These are phyloP conservation scores for Latrodectus hesperus DNA, from an alignment of 2,888 invertebrate genomes.

Conservation along the genomic window DNA sequence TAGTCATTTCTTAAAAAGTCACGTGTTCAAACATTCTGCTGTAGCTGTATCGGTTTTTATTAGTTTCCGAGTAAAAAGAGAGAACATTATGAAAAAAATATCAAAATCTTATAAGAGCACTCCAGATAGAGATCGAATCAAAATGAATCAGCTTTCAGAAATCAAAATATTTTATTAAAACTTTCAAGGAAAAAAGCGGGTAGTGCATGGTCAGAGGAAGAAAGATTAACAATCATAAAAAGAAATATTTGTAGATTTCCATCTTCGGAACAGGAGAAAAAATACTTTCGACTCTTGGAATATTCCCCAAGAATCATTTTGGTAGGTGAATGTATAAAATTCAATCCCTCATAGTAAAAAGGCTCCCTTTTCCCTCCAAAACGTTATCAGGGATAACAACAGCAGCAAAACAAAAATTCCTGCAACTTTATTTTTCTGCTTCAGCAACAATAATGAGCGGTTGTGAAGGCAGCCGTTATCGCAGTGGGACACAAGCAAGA, in stretches of 20 bases:
- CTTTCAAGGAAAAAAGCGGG: neutral
- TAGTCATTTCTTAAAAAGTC: neutral
- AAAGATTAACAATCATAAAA: constrained; percentile 35
- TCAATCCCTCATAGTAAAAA: constrained; percentile 12
- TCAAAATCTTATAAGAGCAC: neutral
- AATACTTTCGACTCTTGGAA: neutral
- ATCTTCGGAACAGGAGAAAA: constrained; percentile 25
- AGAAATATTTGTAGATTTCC: constrained; percentile 31
- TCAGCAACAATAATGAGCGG: constrained; percentile 58
- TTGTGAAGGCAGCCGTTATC: constrained; percentile 42
- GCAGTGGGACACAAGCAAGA: constrained; percentile 52
- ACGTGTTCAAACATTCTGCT: neutral
- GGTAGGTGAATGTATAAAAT: constrained; percentile 40
- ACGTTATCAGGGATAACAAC: constrained; percentile 31
- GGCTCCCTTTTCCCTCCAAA: constrained; percentile 13
- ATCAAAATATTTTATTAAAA: constrained; percentile 54
- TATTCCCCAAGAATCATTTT: constrained; percentile 23
- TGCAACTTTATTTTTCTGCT: constrained; percentile 7
- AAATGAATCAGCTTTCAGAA: constrained; percentile 24
- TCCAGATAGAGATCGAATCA: constrained; percentile 40
- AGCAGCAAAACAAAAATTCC: neutral
- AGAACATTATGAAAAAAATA: neutral
- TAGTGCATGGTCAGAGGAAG: neutral
- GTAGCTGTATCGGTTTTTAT: neutral
- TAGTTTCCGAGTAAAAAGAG: neutral